Evolutionary conservation across 2,797 vertebrate species (phyloP).

Genomic region (Adrianichthys oophorus): DNA sequence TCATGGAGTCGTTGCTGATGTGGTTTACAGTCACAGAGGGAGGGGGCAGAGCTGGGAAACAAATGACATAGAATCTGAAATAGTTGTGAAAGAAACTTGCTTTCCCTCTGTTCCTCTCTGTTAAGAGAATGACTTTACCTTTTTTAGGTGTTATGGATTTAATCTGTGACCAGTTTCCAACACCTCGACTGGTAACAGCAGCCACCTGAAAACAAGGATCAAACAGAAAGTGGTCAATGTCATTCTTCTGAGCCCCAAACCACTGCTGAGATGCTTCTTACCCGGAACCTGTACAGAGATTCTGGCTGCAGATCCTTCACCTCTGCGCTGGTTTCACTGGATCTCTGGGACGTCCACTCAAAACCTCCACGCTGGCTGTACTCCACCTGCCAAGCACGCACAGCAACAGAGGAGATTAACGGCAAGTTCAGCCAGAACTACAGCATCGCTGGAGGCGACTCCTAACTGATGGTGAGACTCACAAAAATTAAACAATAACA

Average conservation of each 20-base stretch:
- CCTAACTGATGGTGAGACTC: too few species aligned
- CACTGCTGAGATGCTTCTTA: slow-evolving; percentile 60
- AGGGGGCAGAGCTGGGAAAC: slow-evolving; percentile 82
- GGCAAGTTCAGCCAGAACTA: too few species aligned
- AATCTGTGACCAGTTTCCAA: slow-evolving; percentile 91
- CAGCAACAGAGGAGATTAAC: slow-evolving; percentile 1
- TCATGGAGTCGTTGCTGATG: slow-evolving; percentile 80
- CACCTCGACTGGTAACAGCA: slow-evolving; percentile 90
- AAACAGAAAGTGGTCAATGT: too few species aligned
- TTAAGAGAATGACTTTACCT: slow-evolving; percentile 66
- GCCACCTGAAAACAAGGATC: slow-evolving; percentile 81
- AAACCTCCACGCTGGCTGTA: slow-evolving; percentile 80
- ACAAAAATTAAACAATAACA: too few species aligned
- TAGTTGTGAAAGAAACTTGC: too few species aligned
- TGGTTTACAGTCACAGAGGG: slow-evolving; percentile 83
- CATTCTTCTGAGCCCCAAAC: too few species aligned
- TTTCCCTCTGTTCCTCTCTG: too few species aligned
- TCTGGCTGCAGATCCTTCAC: slow-evolving; percentile 83
- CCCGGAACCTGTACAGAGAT: slow-evolving; percentile 84
- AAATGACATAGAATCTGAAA: neutral
- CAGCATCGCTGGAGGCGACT: too few species aligned
- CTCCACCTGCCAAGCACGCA: slow-evolving; percentile 80
- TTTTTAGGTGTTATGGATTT: slow-evolving; percentile 88
- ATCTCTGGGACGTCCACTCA: slow-evolving; percentile 87
- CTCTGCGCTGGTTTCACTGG: slow-evolving; percentile 66